Evolutionary conservation across 2,888 invertebrate genomes (phyloP).

Genomic region (Seira musarum): DNA sequence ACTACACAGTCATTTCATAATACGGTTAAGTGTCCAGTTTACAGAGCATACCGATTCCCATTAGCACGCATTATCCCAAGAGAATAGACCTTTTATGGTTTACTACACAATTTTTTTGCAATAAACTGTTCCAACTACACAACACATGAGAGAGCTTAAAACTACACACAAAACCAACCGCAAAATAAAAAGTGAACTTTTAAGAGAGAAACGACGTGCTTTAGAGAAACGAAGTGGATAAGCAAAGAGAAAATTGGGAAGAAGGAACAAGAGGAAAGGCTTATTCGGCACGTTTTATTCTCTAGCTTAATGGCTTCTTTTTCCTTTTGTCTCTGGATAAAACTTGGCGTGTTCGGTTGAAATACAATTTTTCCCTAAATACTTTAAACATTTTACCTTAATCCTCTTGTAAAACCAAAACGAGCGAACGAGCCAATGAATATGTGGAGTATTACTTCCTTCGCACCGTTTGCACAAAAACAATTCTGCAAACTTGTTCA

Average conservation of each 20-base stretch:
- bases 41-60: constrained; percentile 40
- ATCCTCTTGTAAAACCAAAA: constrained; percentile 8
- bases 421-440: constrained; percentile 3
- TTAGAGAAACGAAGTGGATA: constrained; percentile 14
- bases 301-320: constrained; percentile 19
- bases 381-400: constrained; percentile 16
- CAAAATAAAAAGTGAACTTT: constrained; percentile 16
- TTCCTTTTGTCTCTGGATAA: constrained; percentile 16
- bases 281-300: constrained; percentile 58
- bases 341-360: constrained; percentile 11
- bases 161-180: not conserved
- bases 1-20: constrained; percentile 18
- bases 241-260: constrained; percentile 27
- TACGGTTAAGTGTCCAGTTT: constrained; percentile 34
- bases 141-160: constrained; percentile 11
- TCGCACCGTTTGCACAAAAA: too few relatives aligned
- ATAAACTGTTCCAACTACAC: constrained; percentile 15
- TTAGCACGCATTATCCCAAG: constrained; percentile 55
- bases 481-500: not conserved
- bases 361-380: constrained; percentile 2
- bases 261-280: constrained; percentile 28
- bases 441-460: not conserved
- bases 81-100: constrained; percentile 50
- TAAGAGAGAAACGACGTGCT: constrained; percentile 15
- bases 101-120: constrained; percentile 46